Conservation (phyloP, 1,140 invertebrate species). For the Nymphalis io region DNA sequence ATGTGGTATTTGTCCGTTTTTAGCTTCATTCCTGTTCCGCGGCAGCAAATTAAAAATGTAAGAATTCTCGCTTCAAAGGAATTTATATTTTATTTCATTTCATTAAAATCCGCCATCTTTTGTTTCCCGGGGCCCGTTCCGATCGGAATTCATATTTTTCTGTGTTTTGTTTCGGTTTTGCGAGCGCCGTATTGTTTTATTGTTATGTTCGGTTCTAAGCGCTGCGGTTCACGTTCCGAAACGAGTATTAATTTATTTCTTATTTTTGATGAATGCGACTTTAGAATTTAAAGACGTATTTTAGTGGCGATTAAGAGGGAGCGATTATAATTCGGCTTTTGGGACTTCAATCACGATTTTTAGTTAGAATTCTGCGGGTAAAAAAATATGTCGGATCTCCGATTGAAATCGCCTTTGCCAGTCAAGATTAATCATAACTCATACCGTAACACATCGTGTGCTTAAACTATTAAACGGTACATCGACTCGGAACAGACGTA, state of each 20-base stretch:
- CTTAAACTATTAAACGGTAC: constrained; percentile 68
- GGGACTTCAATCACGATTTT: constrained; percentile 59
- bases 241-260: constrained; percentile 79
- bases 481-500: constrained; percentile 61
- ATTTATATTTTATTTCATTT: constrained; percentile 81
- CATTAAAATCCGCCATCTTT: constrained; percentile 80
- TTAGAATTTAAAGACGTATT: constrained; percentile 67
- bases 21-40: constrained; percentile 67
- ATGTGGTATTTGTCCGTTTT: constrained; percentile 72
- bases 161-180: constrained; percentile 77
- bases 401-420: constrained; percentile 56
- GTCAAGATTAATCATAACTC: constrained; percentile 60
- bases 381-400: constrained; percentile 33
- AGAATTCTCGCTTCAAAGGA: constrained; percentile 78
- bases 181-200: constrained; percentile 74
- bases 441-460: constrained; percentile 50
- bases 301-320: constrained; percentile 62
- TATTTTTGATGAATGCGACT: constrained; percentile 75
- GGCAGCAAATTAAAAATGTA: constrained; percentile 79
- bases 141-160: constrained; percentile 81
- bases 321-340: constrained; percentile 56
- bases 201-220: constrained; percentile 68
- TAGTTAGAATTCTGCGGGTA: constrained; percentile 49
- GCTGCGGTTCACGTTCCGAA: constrained; percentile 64
- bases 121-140: constrained; percentile 70